Evolutionary conservation across 2,888 invertebrate species (phyloP).

Genomic region (Anthoptus insignis): DNA sequence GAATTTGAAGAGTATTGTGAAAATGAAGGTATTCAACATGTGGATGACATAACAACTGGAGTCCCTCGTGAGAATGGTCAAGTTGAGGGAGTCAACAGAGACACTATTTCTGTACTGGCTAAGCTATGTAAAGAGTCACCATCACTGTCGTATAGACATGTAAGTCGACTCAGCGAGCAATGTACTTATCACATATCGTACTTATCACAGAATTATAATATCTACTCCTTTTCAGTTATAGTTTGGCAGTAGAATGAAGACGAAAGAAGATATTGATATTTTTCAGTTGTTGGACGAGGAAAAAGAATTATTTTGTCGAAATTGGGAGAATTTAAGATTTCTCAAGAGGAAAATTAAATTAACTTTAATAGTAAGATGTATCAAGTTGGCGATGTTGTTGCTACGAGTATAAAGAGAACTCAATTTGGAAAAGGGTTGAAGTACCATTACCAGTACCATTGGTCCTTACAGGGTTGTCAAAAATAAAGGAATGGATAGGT

Average conservation of each 20-base stretch:
- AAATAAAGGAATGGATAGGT: neutral
- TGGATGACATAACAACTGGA: neutral
- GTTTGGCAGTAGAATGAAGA: conserved; percentile 17
- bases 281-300: conserved; percentile 8
- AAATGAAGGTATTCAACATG: neutral
- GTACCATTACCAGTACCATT: neutral
- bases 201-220: conserved; percentile 22
- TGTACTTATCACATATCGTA: no score
- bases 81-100: no score
- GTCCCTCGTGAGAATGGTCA: conserved; percentile 2
- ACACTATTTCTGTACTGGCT: conserved; percentile 26
- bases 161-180: neutral
- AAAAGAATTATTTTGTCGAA: neutral
- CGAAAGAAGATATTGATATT: conserved; percentile 19
- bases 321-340: neutral
- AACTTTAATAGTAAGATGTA: conserved; percentile 25
- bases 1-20: neutral
- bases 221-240: conserved; percentile 15
- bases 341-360: neutral
- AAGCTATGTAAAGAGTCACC: conserved; percentile 24
- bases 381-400: conserved; percentile 39
- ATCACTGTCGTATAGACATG: conserved; percentile 40
- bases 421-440: conserved; percentile 43
- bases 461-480: neutral
- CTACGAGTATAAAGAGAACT: conserved; percentile 45